Evolutionary conservation across 2,888 invertebrate genomes (phyloP).

Genomic region (Myathropa florea): DNA sequence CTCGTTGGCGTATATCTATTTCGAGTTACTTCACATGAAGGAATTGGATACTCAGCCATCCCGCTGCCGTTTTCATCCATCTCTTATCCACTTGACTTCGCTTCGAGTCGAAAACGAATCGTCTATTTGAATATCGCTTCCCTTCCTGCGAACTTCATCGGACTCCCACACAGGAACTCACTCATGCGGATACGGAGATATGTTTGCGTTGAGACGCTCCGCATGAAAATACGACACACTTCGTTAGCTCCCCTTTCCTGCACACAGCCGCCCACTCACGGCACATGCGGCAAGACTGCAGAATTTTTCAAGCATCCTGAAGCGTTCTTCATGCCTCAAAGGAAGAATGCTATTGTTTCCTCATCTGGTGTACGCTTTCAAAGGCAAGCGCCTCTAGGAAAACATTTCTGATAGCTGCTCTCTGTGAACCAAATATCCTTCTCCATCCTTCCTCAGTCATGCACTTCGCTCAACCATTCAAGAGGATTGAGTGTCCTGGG

Average conservation of each 20-base stretch:
- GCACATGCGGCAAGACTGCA: background rate
- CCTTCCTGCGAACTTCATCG: background rate
- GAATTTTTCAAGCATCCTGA: background rate
- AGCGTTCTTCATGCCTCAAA: background rate
- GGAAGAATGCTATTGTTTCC: background rate
- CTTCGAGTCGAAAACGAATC: constrained; percentile 35
- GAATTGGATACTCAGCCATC: background rate
- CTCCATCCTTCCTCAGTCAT: background rate
- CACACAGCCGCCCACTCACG: background rate
- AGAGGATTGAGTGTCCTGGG: background rate
- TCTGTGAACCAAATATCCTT: background rate
- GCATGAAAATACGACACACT: constrained; percentile 14
- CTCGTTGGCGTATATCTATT: background rate
- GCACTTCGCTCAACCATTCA: background rate
- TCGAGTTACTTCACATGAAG: background rate
- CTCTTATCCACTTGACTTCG: constrained; percentile 29
- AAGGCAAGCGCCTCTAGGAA: background rate
- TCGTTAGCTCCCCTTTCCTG: constrained; percentile 1
- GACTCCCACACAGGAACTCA: constrained; percentile 18
- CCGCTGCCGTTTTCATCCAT: background rate
- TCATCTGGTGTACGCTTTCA: background rate
- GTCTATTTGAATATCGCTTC: constrained; percentile 24
- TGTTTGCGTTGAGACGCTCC: constrained; percentile 2
- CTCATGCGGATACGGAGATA: constrained; percentile 57
- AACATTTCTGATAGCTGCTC: background rate